Conservation (phyloP, 2,113 vertebrate species). For the Cyprinus carpio region DNA sequence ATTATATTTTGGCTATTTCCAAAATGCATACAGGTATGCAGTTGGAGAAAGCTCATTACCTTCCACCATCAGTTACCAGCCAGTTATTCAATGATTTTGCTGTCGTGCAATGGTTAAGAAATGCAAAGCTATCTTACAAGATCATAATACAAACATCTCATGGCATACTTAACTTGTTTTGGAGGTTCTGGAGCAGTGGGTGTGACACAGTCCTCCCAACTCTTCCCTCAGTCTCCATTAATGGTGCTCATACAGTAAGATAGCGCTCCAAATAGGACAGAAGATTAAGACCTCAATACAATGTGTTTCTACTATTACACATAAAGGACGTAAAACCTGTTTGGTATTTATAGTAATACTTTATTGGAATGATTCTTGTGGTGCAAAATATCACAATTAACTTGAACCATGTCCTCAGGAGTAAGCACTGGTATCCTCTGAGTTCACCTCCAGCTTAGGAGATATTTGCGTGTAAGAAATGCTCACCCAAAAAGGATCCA, state of each 20-base stretch:
- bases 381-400: conserved; percentile 75
- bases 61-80: not conserved
- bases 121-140: not conserved
- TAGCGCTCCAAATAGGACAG: not conserved
- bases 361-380: conserved; percentile 79
- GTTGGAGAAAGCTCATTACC: not conserved
- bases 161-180: not conserved
- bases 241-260: too few relatives aligned
- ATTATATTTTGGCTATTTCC: not conserved
- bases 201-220: not conserved
- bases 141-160: not conserved
- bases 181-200: not conserved
- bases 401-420: conserved; percentile 63
- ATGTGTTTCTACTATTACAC: not conserved
- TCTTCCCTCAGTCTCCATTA: not conserved
- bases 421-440: conserved; percentile 51
- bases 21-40: not conserved
- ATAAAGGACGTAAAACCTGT: not conserved
- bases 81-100: not conserved
- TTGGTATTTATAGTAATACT: conserved; percentile 75
- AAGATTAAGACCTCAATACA: not conserved
- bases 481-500: conserved; percentile 40
- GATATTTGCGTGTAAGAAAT: conserved; percentile 46
- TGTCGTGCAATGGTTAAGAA: not conserved
- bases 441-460: conserved; percentile 36